Evolutionary conservation across 2,888 invertebrate species (phyloP), one percentile per base, ranked within the genome.

Genomic region (Lepeophtheirus nordmannii): DNA sequence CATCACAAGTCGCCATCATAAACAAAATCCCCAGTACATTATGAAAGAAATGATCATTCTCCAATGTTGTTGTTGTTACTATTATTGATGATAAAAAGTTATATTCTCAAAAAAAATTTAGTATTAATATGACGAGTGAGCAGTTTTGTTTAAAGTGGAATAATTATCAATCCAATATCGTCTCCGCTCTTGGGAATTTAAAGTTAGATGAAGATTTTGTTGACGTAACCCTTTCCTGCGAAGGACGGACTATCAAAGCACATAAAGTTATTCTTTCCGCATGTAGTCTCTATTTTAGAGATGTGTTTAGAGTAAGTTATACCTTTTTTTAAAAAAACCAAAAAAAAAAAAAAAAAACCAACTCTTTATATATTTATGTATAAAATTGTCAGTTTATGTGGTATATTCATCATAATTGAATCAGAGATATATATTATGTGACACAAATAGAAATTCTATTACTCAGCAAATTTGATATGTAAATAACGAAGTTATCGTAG

Each of bases 91-190:
- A 30, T 5, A 30, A 30, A 30, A 30, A 30, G 30, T 30, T 30
- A 30, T 46, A 5, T 3, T 46, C 8, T n/a, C 2, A 1, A 8
- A 8, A 46, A 8, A n/a, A 46, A 5, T n/a, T 46, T n/a, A 46
- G 2, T 5, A 2, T 8, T 46, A 20, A 2, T 14, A 62, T 62
- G 62, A 20, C 62, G 38, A 67, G n/a, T 46, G 83, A 84, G 76
- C 84, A 84, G 75, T 84, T 84, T 74, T 84, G 84, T 77, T 79
- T 85, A 74, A 82, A 83, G 77, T 85, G 85, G 85, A 84, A 84
- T 75, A 84, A 84, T 74, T 84, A 84, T 77, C 83, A 84, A 75
- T 80, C 80, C 68, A 85, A 83, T 72, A 83, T 85, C 72, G 80
- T 84, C 69, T 81, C 81, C 73, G 83, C 83, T 57, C 80, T 85